Percentiles rank a stretch among this genome's conserved stretches.
Evolutionary conservation across 2,888 invertebrate species (phyloP).

Genomic region (Tillus elongatus): DNA sequence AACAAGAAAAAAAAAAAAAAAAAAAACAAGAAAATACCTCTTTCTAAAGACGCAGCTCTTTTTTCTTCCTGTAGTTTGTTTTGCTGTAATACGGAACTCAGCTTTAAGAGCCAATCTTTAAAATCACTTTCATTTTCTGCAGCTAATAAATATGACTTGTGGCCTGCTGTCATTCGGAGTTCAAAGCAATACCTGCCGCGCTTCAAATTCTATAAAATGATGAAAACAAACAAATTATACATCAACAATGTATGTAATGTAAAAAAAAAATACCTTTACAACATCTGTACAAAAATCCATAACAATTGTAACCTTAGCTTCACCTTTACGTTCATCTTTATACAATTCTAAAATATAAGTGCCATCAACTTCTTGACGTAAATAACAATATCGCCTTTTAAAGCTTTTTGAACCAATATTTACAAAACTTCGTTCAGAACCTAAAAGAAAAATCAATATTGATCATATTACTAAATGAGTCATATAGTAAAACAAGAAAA

Average conservation of each 20-base stretch:
- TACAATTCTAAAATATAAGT: conserved; percentile 86
- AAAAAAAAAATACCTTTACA: conserved; percentile 53
- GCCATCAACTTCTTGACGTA: conserved; percentile 83
- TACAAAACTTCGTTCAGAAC: conserved; percentile 81
- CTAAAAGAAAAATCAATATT: conserved; percentile 20
- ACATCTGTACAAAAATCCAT: conserved; percentile 92
- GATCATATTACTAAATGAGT: too few species aligned
- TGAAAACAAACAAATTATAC: background rate
- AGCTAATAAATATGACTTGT: conserved; percentile 77
- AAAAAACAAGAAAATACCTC: conserved; percentile 39
- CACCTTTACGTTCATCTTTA: conserved; percentile 86
- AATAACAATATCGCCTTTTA: conserved; percentile 81
- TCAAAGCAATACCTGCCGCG: conserved; percentile 82
- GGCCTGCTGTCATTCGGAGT: conserved; percentile 74
- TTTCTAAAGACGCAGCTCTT: conserved; percentile 57
- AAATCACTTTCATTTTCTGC: conserved; percentile 78
- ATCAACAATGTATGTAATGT: conserved; percentile 5
- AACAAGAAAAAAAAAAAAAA: too few species aligned
- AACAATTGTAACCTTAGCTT: conserved; percentile 84
- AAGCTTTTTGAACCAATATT: conserved; percentile 89
- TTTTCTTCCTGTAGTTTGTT: conserved; percentile 73
- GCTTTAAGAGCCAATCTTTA: conserved; percentile 74
- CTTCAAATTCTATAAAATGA: conserved; percentile 60
- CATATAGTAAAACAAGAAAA: too few species aligned
- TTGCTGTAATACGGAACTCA: conserved; percentile 75